phyloP scores from a whole-genome alignment of 2,113 vertebrate genomes.

The Galeopterus variegatus region DNA sequence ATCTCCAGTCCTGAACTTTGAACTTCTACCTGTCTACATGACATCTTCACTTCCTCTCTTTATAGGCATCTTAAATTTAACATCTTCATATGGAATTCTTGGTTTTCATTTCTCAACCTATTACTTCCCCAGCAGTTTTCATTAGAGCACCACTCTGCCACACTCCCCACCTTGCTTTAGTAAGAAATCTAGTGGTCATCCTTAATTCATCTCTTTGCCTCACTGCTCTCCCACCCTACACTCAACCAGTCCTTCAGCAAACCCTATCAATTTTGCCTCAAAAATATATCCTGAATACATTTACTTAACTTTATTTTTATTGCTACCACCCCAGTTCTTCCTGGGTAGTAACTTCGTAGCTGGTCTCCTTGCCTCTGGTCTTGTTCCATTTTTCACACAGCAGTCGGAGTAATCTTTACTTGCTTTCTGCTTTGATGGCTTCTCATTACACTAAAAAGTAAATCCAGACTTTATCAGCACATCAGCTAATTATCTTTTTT shows the following conservation, averaged over 20 bases:
- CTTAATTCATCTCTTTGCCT: background rate
- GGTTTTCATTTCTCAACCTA: background rate
- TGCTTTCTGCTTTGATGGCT: background rate
- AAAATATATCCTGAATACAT: background rate
- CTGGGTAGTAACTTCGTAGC: background rate
- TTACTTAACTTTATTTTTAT: slow-evolving; percentile 25
- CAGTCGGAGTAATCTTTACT: background rate
- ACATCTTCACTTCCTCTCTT: slow-evolving; percentile 5
- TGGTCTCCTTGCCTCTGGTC: background rate
- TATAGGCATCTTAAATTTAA: slow-evolving; percentile 13
- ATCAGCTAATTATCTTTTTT: background rate
- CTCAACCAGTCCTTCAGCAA: background rate
- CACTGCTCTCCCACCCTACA: background rate
- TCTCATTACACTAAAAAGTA: background rate
- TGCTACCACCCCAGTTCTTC: background rate
- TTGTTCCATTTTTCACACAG: slow-evolving; percentile 16
- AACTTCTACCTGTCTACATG: background rate
- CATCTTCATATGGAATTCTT: slow-evolving; percentile 5
- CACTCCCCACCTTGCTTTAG: background rate
- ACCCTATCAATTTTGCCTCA: slow-evolving; percentile 11
- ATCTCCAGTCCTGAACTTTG: slow-evolving; percentile 30
- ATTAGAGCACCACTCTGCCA: background rate
- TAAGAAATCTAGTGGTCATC: background rate
- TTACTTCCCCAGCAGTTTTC: background rate
- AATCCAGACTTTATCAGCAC: background rate